These are phyloP conservation scores for Drymodes brunneopygia DNA, from an alignment of 2,113 vertebrate species.

Conservation along the genomic window DNA sequence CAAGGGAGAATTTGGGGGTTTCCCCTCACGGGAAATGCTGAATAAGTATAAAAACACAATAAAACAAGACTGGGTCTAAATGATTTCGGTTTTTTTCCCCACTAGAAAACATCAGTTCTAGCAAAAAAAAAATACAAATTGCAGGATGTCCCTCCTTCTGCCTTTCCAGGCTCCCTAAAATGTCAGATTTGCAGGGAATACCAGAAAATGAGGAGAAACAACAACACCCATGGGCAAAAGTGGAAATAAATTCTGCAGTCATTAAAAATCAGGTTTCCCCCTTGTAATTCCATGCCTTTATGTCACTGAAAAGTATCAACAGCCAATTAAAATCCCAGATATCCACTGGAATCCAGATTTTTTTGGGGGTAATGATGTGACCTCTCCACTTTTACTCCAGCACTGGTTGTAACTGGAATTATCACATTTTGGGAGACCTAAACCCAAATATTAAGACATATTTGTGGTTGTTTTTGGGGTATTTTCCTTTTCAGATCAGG, in stretches of 20 bases:
- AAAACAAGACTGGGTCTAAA: neutral
- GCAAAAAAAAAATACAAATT: rapidly evolving
- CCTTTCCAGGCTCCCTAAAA: rapidly evolving
- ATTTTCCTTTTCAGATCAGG: neutral
- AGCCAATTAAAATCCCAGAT: neutral
- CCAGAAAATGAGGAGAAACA: neutral
- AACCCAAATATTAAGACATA: neutral
- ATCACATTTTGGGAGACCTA: neutral
- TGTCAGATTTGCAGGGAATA: rapidly evolving
- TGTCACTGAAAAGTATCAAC: neutral
- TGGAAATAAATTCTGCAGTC: neutral
- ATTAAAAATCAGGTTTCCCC: neutral
- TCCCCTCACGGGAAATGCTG: neutral
- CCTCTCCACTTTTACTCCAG: neutral
- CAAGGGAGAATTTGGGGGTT: neutral
- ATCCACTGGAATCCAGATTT: neutral
- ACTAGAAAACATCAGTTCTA: neutral
- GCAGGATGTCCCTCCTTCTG: neutral
- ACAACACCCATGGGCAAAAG: neutral
- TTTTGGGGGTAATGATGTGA: neutral
- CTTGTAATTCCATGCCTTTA: neutral
- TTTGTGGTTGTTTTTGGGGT: rapidly evolving
- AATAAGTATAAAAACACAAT: neutral
- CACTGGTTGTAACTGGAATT: neutral
- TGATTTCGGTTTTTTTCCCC: neutral